Evolutionary conservation across 2,888 invertebrate species (phyloP).

Genomic region (Ophonus ardosiacus): DNA sequence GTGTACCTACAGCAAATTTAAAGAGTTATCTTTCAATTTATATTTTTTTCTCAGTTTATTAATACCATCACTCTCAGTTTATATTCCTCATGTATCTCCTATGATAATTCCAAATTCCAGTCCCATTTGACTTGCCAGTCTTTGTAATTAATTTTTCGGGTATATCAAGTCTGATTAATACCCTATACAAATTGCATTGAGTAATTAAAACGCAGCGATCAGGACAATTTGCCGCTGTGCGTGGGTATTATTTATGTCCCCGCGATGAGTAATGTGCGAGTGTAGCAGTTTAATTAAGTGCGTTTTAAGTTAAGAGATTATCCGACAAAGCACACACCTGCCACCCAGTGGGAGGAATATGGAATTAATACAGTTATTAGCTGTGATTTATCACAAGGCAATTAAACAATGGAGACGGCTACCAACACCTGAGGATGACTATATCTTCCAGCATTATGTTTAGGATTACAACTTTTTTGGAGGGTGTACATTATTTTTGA

Average conservation of each 20-base stretch:
- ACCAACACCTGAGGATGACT: conserved; percentile 18
- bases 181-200: conserved; percentile 21
- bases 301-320: conserved; percentile 58
- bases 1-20: no score
- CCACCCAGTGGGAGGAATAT: conserved; percentile 32
- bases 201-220: conserved; percentile 35
- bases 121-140: neutral
- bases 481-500: neutral
- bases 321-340: conserved; percentile 46
- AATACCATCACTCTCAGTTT: neutral
- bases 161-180: neutral
- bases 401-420: conserved; percentile 40
- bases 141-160: conserved; percentile 17
- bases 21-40: neutral
- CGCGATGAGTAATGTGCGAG: conserved; percentile 31
- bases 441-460: neutral
- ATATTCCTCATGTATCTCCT: neutral
- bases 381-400: conserved; percentile 45
- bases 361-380: conserved; percentile 57
- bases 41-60: neutral
- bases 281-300: conserved; percentile 50
- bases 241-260: conserved; percentile 19
- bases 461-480: neutral
- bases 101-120: neutral
- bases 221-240: conserved; percentile 13